Evolutionary conservation across 2,797 vertebrate species (phyloP), one percentile per base, ranked within the genome.

Genomic region (Hippocampus kuda): DNA sequence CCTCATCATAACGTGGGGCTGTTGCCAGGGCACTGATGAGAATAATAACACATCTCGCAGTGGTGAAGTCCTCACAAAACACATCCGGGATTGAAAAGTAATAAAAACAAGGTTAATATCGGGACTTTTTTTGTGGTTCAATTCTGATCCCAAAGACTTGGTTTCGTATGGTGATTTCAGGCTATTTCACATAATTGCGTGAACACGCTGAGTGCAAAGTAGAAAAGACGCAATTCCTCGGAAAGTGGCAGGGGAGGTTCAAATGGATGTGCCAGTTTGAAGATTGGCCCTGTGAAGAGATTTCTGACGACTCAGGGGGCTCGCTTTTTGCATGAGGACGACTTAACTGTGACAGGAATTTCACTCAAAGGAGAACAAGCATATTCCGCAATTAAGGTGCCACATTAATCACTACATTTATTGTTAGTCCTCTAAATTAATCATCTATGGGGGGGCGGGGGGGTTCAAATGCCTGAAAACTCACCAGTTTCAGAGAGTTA

Each of bases 141-240:
- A n/a, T 57, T 38, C 24, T 49, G 12, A 66, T 27, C 46, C 44
- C 18, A 15, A 42, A 13, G 41, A 61, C 48, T 48, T 66, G 69
- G 59, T 65, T 71, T 71, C 79, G 68, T 63, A 69, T 59, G 42
- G 67, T 73, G 66, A 79, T 82, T 81, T 85, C 70, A 44, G 59
- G 69, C 53, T 73, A 75, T 88, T 84, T 78, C 76, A 79, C 73
- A 57, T 78, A 75, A 79, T 83, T 86, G 72, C 84, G 72, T 80
- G 79, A 26, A 38, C 64, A 57, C 49, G 42, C 63, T 65, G 59
- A 34, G 20, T 27, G 57, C 54, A n/a, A 60, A 72, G 76, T 77
- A 72, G 69, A 80, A 80, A 77, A 69, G 71, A 70, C 65, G 75
- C 22, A 8, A 16, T 53, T 69, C 42, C 38, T 60, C 30, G 9